Evolutionary conservation across 2,888 invertebrate species (phyloP), one percentile per base, ranked within the genome.

Genomic region (Apodemia duryi): DNA sequence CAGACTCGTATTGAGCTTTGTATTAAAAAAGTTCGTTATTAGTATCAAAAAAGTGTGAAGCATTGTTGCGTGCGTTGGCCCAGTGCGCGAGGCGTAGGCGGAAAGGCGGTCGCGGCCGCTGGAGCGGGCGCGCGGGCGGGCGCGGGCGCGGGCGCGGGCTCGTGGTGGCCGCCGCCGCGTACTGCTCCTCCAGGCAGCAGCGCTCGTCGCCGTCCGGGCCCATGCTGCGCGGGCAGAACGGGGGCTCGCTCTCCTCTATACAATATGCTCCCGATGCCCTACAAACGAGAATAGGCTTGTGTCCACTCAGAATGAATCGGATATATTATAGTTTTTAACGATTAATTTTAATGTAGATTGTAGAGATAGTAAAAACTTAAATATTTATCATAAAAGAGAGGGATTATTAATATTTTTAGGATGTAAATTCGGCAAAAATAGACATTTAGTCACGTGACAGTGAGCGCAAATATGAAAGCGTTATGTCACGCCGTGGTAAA

Each of bases 241-340:
- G 96, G 1, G 95, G 93, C 61, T 92, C 83, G 70, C 89, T 89
- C 71, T 94, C 93, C 67, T 94, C 93, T 9, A 95, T 79, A 75
- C 96, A 96, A 78, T 94, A 96, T 0, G 95, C 95, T 1, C 96
- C 96, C 29, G 93, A 88, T 5, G 95, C 94, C 2, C 95, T 95
- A 76, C 5, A 64, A 79, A 67, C 62, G n/a, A 43, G 35, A 35
- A 35, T 35, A 35, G 35, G 35, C 2, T 35, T 4, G 35, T 21
- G 21, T 21, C 21, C 21, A 21, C 21, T 21, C 21, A 21, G 0
- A 21, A 21, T 21, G 1, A 21, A 21, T 21, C 21, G 1, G 21
- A 21, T 21, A 21, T 21, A 21, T 21, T 21, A 21, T 21, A 21
- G 21, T 4, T 35, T 2, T 21, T 21, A 21, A 21, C 21, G 21